Evolutionary conservation across 1,140 invertebrate species (phyloP).

Genomic region (Brachionus manjavacas): DNA sequence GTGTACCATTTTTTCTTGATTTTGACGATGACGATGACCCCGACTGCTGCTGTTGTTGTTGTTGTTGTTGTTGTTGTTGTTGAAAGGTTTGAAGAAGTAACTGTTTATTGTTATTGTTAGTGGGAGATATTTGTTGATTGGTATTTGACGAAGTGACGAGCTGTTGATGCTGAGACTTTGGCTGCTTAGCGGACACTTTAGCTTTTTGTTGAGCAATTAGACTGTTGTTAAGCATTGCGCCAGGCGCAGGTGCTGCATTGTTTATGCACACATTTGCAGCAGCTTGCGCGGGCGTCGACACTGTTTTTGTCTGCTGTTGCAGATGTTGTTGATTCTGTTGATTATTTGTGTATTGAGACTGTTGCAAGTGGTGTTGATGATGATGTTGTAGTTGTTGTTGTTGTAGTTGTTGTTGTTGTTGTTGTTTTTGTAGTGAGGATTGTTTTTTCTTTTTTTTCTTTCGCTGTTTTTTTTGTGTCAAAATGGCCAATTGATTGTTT

Average conservation of each 20-base stretch:
- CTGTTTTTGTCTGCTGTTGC: background rate
- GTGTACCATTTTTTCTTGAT: constrained; percentile 46
- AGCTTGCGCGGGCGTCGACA: background rate
- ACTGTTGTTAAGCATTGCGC: constrained; percentile 20
- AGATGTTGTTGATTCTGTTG: background rate
- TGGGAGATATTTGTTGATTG: constrained; percentile 26
- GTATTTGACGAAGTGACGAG: background rate
- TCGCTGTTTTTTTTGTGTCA: constrained; percentile 51
- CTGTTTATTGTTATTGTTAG: constrained; percentile 42
- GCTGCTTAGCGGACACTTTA: background rate
- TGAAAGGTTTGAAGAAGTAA: constrained; percentile 48
- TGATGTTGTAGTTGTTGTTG: constrained; percentile 6
- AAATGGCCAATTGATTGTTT: constrained; percentile 53
- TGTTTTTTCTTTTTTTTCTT: constrained; percentile 49
- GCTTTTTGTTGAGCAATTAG: background rate
- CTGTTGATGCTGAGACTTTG: background rate
- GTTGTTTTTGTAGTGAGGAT: too few relatives aligned
- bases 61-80: constrained; percentile 47
- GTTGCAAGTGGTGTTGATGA: background rate
- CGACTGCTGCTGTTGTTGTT: constrained; percentile 43
- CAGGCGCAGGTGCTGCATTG: constrained; percentile 1
- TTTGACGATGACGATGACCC: too few relatives aligned
- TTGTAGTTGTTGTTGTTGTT: background rate
- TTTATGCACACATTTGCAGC: background rate
- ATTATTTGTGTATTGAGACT: background rate